Evolutionary conservation across 2,797 vertebrate species (phyloP).

Genomic region (Enteromius anoplus): DNA sequence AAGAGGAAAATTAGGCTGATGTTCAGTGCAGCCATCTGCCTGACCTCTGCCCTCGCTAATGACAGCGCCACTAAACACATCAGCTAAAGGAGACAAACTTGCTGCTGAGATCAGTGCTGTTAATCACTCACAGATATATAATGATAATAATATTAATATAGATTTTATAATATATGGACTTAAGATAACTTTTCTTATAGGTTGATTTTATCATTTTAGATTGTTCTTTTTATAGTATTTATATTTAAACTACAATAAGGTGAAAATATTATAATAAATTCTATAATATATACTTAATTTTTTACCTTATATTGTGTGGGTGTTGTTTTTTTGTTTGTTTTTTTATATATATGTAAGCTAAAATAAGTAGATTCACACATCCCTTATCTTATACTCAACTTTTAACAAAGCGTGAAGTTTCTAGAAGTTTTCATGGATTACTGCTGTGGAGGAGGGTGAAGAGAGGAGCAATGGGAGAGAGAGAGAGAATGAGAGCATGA

Average conservation of each 20-base stretch:
- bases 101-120: slow-evolving; percentile 34
- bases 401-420: slow-evolving; percentile 79
- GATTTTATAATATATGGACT: not conserved
- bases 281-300: not conserved
- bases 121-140: slow-evolving; percentile 21
- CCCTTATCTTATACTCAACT: slow-evolving; percentile 57
- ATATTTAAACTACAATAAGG: not conserved
- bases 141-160: not conserved
- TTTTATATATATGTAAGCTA: not conserved
- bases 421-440: slow-evolving; percentile 75
- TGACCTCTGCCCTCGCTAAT: slow-evolving; percentile 83
- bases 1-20: slow-evolving; percentile 99
- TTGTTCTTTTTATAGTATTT: slow-evolving; percentile 60
- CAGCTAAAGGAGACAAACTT: slow-evolving; percentile 14
- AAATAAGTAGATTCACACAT: not conserved
- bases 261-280: not conserved
- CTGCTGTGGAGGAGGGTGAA: slow-evolving; percentile 62
- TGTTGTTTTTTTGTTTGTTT: not conserved
- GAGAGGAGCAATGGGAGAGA: slow-evolving; percentile 60
- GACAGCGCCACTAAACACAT: slow-evolving; percentile 57
- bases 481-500: slow-evolving; percentile 44
- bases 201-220: slow-evolving; percentile 21
- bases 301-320: not conserved
- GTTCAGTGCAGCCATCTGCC: slow-evolving; percentile 93
- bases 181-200: not conserved